These are phyloP conservation scores for Campaea margaritaria DNA, from an alignment of 2,888 invertebrate species.

Conservation along the genomic window DNA sequence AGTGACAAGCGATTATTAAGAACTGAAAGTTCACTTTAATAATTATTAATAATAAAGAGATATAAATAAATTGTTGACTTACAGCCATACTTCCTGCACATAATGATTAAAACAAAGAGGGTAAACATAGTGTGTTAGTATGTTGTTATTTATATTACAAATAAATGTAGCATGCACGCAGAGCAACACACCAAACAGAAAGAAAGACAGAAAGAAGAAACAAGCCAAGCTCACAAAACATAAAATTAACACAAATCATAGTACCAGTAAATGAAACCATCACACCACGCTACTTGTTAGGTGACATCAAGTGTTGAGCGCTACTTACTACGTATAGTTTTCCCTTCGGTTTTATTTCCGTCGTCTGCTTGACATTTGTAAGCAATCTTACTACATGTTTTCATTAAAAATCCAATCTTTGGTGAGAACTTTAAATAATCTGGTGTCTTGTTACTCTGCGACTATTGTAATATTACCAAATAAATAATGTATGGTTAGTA, in stretches of 20 bases:
- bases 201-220: constrained; percentile 56
- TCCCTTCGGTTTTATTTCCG: constrained; percentile 50
- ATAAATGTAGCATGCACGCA: constrained; percentile 58
- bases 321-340: constrained; percentile 64
- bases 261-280: constrained; percentile 67
- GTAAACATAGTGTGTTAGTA: constrained; percentile 50
- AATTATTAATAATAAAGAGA: too few species aligned
- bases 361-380: constrained; percentile 63
- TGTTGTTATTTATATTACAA: constrained; percentile 48
- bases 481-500: constrained; percentile 75
- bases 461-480: constrained; percentile 73
- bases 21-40: too few species aligned
- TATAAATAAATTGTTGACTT: too few species aligned
- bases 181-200: constrained; percentile 75
- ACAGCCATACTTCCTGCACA: too few species aligned
- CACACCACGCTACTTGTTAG: constrained; percentile 78
- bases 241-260: constrained; percentile 39
- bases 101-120: background rate
- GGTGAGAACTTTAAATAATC: constrained; percentile 66
- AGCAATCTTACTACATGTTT: constrained; percentile 56
- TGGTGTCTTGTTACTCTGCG: constrained; percentile 74
- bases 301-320: constrained; percentile 68
- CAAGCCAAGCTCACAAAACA: constrained; percentile 69
- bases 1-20: too few species aligned
- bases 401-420: constrained; percentile 79